These are phyloP conservation scores for Carpatolechia fugitivella DNA, from an alignment of 2,888 invertebrate genomes.

Conservation along the genomic window DNA sequence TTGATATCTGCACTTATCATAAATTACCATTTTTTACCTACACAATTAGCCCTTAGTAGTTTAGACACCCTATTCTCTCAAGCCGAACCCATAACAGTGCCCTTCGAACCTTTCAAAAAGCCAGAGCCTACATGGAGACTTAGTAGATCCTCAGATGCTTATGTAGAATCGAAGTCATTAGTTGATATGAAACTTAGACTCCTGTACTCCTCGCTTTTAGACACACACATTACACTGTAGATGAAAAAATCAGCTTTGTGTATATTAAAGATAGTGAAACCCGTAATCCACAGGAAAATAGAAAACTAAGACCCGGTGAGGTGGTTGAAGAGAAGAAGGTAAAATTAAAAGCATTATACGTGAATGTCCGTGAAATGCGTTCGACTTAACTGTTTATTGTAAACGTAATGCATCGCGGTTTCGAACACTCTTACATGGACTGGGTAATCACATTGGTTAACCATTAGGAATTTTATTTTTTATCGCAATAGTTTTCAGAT, in stretches of 20 bases:
- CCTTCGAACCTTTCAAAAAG: slow-evolving; percentile 48
- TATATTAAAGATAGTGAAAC: slow-evolving; percentile 73
- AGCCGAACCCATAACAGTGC: slow-evolving; percentile 76
- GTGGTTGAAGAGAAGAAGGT: slow-evolving; percentile 96
- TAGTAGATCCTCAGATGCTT: slow-evolving; percentile 55
- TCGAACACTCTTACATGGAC: slow-evolving; percentile 42
- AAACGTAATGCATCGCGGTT: slow-evolving; percentile 70
- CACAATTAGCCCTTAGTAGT: slow-evolving; percentile 43
- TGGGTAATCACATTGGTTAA: slow-evolving; percentile 54
- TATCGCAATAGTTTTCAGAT: no score
- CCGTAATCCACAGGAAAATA: slow-evolving; percentile 85
- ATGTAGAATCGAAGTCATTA: slow-evolving; percentile 45
- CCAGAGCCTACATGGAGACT: slow-evolving; percentile 54
- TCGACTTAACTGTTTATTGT: slow-evolving; percentile 67
- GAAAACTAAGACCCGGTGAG: slow-evolving; percentile 96
- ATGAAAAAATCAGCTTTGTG: slow-evolving; percentile 43
- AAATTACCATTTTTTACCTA: neutral
- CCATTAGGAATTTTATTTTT: neutral
- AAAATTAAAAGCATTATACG: slow-evolving; percentile 75
- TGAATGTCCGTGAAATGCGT: slow-evolving; percentile 74
- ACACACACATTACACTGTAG: slow-evolving; percentile 43
- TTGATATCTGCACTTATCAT: neutral
- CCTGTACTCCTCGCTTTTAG: slow-evolving; percentile 67
- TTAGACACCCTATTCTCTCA: slow-evolving; percentile 71
- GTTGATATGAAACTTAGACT: slow-evolving; percentile 57